Percentiles rank a stretch among this genome's conserved stretches.
These are phyloP conservation scores for Diarsia rubi DNA, from an alignment of 2,888 invertebrate species.

Conservation along the genomic window DNA sequence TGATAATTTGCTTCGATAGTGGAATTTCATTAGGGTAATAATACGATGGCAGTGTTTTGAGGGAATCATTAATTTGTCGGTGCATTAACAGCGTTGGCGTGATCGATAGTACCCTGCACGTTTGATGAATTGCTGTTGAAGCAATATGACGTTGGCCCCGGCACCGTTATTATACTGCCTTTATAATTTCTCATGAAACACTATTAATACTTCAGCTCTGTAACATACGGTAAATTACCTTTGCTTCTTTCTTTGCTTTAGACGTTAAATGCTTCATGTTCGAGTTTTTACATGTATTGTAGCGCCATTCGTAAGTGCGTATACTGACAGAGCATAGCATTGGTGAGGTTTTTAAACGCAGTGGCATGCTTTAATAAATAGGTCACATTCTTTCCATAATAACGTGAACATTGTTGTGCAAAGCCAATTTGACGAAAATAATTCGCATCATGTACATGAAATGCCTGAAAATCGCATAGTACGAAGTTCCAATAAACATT, in stretches of 20 bases:
- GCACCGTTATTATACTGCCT: constrained; percentile 57
- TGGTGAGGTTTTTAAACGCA: not conserved
- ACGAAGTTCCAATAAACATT: not conserved
- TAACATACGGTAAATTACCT: constrained; percentile 28
- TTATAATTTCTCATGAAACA: constrained; percentile 54
- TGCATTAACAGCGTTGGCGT: constrained; percentile 77
- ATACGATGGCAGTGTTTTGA: constrained; percentile 75
- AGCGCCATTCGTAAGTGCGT: not conserved
- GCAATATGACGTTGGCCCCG: constrained; percentile 58
- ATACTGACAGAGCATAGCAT: not conserved
- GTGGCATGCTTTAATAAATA: not conserved
- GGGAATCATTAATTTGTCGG: constrained; percentile 81
- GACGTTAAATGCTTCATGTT: not conserved
- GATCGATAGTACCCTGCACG: constrained; percentile 77
- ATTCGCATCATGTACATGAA: not conserved
- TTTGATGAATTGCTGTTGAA: constrained; percentile 78
- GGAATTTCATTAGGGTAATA: constrained; percentile 74
- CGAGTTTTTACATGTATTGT: not conserved
- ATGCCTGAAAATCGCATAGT: not conserved
- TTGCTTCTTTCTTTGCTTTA: not conserved
- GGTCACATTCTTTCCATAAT: not conserved
- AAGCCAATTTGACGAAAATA: not conserved
- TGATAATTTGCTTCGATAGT: constrained; percentile 70
- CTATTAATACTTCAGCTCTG: constrained; percentile 52
- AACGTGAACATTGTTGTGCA: not conserved